These are phyloP conservation scores for Ferdinandea cuprea DNA, from an alignment of 2,888 invertebrate genomes.

Conservation along the genomic window DNA sequence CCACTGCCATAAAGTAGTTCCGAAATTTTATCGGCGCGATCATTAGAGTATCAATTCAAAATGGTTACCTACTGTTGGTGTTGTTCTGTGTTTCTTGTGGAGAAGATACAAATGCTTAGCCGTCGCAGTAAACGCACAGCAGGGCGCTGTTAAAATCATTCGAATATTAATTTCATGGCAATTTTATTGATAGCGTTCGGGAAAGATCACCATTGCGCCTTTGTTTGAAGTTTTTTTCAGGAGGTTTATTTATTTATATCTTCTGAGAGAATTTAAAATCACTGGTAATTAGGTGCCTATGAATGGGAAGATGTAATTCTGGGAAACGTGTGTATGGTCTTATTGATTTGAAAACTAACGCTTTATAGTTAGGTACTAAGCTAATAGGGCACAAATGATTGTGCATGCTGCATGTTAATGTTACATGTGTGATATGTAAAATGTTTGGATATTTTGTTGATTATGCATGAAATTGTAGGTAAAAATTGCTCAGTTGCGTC, in stretches of 20 bases:
- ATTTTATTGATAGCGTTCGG: conserved; percentile 80
- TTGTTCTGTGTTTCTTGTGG: conserved; percentile 39
- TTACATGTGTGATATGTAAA: too few species aligned
- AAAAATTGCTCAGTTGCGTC: too few species aligned
- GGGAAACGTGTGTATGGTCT: background rate
- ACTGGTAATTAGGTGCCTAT: conserved; percentile 40
- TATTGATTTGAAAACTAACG: too few species aligned
- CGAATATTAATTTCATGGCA: conserved; percentile 83
- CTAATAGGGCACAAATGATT: too few species aligned
- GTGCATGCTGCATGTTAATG: too few species aligned
- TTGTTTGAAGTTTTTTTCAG: conserved; percentile 58
- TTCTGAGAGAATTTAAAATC: conserved; percentile 20
- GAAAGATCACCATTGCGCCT: conserved; percentile 51
- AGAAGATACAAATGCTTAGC: conserved; percentile 37
- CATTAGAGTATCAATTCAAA: conserved; percentile 42
- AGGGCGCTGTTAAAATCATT: conserved; percentile 78
- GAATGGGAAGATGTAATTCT: background rate
- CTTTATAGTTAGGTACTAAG: too few species aligned
- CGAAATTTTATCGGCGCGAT: conserved; percentile 57
- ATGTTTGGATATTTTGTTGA: too few species aligned
- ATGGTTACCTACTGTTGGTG: conserved; percentile 17
- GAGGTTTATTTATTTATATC: conserved; percentile 42
- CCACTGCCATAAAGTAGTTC: conserved; percentile 66
- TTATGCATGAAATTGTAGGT: too few species aligned
- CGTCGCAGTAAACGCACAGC: conserved; percentile 41